Evolutionary conservation across 1,140 invertebrate species (phyloP), one percentile per base, ranked within the genome.

Genomic region (Lepidotrigona ventralis): DNA sequence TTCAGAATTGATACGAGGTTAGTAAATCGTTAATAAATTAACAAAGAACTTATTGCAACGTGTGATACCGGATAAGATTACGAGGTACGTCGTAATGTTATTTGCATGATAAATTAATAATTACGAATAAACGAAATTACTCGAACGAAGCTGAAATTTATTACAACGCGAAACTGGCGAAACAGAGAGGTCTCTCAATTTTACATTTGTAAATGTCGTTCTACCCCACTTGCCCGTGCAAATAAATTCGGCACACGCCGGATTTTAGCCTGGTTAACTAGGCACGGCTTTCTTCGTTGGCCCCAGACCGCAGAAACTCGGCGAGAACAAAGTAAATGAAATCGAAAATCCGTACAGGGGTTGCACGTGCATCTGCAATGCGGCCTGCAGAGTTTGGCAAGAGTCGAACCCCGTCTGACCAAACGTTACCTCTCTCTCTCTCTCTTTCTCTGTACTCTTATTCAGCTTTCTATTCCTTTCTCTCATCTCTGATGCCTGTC

Each of bases 361-460:
- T 53, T 63, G 84, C 85, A 90, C 88, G 89, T 92, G 90, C 88
- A 89, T 90, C 91, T 86, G 91, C 91, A 92, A 90, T 93, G 92
- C 91, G 89, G 89, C 73, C 89, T 79, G 69, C 39, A 46, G 58
- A 87, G 72, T 84, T 90, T 88, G 90, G 88, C 88, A 91, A 89
- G 71, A 73, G 79, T 70, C 69, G 53, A 78, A 83, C 53, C 79
- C 63, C 70, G 51, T 74, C 63, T 73, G 76, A 77, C 74, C 81
- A 39, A 85, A 83, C 39, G 66, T 53, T 82, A 29, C 64, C 4
- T 15, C 3, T 8, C 23, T 53, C 46, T 33, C 33, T n/a, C 60
- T 29, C n/a, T n/a, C 51, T 33, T 6, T 14, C 9, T 26, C 58
- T 60, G 23, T 14, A n/a, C 58, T 29, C 33, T 80, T 84, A 72